These are phyloP conservation scores for Pitta sordida DNA, from an alignment of 2,113 vertebrate species.

Conservation along the genomic window DNA sequence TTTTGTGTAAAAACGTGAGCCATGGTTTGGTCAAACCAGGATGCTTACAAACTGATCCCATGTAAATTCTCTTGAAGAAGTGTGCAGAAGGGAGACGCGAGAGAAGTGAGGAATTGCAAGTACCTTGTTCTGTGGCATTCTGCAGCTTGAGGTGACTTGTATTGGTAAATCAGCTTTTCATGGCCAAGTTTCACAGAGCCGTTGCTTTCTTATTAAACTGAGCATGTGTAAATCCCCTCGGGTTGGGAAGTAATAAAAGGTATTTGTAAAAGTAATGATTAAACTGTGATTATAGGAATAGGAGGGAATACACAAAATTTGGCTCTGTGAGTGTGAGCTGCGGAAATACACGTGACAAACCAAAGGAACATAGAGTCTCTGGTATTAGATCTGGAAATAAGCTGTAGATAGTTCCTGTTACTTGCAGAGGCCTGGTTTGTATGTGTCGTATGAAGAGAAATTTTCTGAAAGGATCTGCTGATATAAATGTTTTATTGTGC, in stretches of 20 bases:
- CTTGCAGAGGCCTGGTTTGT: background rate
- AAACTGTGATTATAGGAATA: background rate
- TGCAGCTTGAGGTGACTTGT: background rate
- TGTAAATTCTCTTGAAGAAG: background rate
- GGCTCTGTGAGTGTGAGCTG: background rate
- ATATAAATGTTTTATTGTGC: background rate
- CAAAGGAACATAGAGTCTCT: background rate
- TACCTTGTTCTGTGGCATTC: accelerated
- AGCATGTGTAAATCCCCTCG: background rate
- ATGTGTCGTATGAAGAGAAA: background rate
- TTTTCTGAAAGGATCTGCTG: background rate
- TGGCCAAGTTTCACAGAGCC: background rate
- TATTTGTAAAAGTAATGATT: background rate
- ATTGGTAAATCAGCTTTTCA: background rate
- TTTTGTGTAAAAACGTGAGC: background rate
- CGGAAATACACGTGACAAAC: background rate
- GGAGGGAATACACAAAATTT: background rate
- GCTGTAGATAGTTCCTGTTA: background rate
- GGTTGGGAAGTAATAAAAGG: background rate
- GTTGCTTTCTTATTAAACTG: background rate
- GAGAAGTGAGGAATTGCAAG: background rate
- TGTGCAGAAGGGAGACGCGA: background rate
- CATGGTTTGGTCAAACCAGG: background rate
- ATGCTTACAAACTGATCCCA: background rate
- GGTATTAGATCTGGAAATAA: background rate